phyloP scores from a whole-genome alignment of 64 coral and sea anemone genomes.

The Dendronephthya gigantea region DNA sequence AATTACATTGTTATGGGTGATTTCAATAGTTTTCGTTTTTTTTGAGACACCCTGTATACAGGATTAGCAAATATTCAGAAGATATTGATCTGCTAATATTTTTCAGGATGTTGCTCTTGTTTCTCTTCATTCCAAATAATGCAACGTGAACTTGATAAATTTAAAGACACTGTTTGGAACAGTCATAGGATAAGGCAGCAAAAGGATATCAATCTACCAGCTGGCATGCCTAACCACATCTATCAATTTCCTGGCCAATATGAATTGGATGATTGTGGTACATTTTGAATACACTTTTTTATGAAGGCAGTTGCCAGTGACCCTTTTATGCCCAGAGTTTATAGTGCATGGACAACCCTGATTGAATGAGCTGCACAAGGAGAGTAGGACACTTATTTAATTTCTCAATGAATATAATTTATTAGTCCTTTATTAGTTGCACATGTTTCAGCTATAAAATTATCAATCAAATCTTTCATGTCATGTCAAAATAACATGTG shows the following conservation, averaged over 20 bases:
- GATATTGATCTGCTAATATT: not conserved
- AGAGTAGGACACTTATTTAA: no score
- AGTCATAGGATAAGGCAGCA: slow-evolving; percentile 7
- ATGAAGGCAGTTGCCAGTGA: not conserved
- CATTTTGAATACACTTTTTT: not conserved
- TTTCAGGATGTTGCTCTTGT: slow-evolving; percentile 4
- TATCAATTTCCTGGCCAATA: not conserved
- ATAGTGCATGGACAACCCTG: not conserved
- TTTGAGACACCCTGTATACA: no score
- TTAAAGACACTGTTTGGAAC: slow-evolving; percentile 11
- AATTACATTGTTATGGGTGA: no score
- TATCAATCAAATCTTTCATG: no score
- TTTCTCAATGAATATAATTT: no score
- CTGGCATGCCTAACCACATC: not conserved
- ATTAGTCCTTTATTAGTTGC: not conserved
- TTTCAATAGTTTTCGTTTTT: no score
- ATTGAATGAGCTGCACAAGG: no score
- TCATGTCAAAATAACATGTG: no score
- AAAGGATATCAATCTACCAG: not conserved
- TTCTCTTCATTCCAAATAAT: slow-evolving; percentile 14
- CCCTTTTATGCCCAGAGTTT: not conserved
- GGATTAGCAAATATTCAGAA: no score
- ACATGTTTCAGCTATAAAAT: no score
- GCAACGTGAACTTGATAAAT: not conserved
- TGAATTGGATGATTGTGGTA: slow-evolving; percentile 10